Conservation (phyloP, 2,888 invertebrate genomes). For the Chrysina gloriosa region DNA sequence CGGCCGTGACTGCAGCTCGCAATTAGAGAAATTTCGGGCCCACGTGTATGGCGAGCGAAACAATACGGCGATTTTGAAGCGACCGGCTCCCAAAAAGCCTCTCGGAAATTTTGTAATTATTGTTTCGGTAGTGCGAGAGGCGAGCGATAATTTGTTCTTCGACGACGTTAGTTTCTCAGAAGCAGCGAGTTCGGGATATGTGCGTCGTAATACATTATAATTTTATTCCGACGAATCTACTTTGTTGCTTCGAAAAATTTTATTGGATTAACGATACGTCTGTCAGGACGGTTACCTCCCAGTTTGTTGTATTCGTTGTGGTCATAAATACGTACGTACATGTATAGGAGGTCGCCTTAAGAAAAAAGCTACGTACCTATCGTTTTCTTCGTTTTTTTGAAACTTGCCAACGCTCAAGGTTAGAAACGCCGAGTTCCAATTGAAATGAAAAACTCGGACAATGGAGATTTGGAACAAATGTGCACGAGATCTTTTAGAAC, state of each 20-base stretch:
- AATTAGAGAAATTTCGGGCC: constrained; percentile 22
- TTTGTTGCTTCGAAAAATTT: not conserved
- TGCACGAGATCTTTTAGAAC: too few relatives aligned
- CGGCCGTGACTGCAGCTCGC: not conserved
- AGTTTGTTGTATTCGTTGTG: too few relatives aligned
- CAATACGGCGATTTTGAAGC: not conserved
- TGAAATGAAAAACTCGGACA: too few relatives aligned
- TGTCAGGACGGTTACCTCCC: too few relatives aligned
- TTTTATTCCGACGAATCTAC: not conserved
- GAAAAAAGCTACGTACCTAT: too few relatives aligned
- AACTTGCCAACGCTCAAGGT: too few relatives aligned
- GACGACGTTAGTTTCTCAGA: constrained; percentile 1
- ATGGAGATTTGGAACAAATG: too few relatives aligned
- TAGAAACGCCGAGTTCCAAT: too few relatives aligned
- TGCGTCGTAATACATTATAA: constrained; percentile 3
- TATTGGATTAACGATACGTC: too few relatives aligned
- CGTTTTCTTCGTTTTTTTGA: too few relatives aligned
- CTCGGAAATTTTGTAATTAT: constrained; percentile 6
- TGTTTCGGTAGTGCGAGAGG: constrained; percentile 7
- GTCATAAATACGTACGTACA: too few relatives aligned
- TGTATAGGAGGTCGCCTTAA: too few relatives aligned
- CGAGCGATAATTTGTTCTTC: constrained; percentile 1
- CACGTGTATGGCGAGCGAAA: constrained; percentile 10
- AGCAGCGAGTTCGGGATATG: not conserved
- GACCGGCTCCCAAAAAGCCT: not conserved